Evolutionary conservation across 2,888 invertebrate genomes (phyloP).

Genomic region (Synergus japonicus): DNA sequence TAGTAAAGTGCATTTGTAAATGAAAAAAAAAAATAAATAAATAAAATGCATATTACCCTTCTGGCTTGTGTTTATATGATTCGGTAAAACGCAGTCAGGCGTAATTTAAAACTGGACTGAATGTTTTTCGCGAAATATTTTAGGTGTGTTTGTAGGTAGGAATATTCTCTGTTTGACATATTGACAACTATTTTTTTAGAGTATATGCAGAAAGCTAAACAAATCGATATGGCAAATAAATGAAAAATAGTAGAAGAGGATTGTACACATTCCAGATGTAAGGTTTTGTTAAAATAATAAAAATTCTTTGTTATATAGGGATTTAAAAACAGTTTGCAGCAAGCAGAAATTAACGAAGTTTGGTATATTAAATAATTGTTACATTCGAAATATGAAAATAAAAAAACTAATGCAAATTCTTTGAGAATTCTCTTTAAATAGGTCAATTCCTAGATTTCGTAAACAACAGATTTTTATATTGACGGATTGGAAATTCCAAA

Average conservation of each 20-base stretch:
- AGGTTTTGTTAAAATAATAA: too few relatives aligned
- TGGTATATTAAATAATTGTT: too few relatives aligned
- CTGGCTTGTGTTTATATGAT: neutral
- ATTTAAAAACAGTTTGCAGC: too few relatives aligned
- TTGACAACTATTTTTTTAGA: neutral
- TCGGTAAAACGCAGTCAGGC: neutral
- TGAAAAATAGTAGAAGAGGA: neutral
- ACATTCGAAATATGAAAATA: too few relatives aligned
- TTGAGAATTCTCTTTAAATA: neutral
- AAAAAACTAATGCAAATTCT: too few relatives aligned
- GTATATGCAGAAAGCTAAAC: neutral
- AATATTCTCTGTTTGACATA: neutral
- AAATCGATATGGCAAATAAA: neutral
- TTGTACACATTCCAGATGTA: neutral
- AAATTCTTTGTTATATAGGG: too few relatives aligned
- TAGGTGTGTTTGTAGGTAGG: neutral
- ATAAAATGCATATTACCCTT: neutral
- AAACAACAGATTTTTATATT: constrained; percentile 1
- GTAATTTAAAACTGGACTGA: neutral
- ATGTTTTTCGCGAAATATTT: neutral
- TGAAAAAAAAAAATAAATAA: neutral
- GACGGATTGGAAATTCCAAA: constrained; percentile 2
- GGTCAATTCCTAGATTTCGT: neutral
- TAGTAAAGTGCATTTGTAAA: constrained; percentile 33
- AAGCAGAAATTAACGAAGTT: too few relatives aligned